Conservation (phyloP, 2,797 vertebrate genomes). For the Mus minutoides region DNA sequence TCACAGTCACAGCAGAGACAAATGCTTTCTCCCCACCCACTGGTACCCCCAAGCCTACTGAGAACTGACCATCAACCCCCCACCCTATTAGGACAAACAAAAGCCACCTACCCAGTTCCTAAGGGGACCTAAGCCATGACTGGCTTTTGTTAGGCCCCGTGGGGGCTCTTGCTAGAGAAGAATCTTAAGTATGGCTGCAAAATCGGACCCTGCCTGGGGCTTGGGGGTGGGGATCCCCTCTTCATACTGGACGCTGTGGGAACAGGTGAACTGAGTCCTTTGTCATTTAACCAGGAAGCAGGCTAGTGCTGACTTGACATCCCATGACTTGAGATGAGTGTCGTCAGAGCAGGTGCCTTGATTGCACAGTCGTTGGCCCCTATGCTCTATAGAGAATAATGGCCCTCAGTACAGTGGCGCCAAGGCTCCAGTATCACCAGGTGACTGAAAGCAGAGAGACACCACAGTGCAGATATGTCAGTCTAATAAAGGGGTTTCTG, state of each 20-base stretch:
- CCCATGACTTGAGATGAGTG: neutral
- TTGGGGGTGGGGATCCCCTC: too few species aligned
- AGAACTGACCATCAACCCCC: neutral
- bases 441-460: neutral
- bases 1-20: neutral
- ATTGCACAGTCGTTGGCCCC: neutral
- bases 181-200: neutral
- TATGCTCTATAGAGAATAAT: neutral
- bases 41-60: neutral
- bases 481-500: neutral
- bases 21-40: neutral
- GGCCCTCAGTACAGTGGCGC: too few species aligned
- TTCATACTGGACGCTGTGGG: too few species aligned
- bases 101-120: neutral
- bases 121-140: neutral
- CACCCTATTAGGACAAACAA: neutral
- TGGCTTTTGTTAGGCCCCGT: neutral
- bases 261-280: neutral
- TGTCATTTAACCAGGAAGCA: neutral
- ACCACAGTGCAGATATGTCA: neutral
- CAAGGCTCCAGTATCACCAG: neutral
- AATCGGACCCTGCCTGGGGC: neutral
- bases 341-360: neutral
- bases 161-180: neutral
- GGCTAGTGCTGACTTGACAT: too few species aligned